These are phyloP conservation scores for Drosophila virilis DNA, from an alignment of 1,140 invertebrate species.

Conservation along the genomic window DNA sequence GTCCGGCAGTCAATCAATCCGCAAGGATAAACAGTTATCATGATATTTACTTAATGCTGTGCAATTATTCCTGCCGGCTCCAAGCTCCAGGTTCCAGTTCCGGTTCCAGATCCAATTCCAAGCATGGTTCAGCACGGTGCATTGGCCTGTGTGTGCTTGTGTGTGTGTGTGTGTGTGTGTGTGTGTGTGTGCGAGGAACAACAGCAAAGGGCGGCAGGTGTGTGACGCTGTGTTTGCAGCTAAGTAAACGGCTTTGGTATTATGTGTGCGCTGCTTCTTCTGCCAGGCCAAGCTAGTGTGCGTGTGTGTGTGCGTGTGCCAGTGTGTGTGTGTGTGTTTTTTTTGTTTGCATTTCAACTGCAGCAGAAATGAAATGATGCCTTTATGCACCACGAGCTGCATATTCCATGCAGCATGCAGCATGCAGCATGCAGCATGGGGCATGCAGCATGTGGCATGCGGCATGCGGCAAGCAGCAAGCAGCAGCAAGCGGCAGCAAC, in stretches of 20 bases:
- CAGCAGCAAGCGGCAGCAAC: not conserved
- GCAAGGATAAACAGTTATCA: no score
- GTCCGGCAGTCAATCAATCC: no score
- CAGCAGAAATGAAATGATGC: constrained; percentile 1
- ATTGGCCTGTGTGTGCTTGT: constrained; percentile 26
- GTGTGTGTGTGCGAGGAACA: constrained; percentile 19
- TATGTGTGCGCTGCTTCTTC: not conserved
- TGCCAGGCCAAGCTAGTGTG: not conserved
- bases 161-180: constrained; percentile 2
- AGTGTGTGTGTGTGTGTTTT: constrained; percentile 10
- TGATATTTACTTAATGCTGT: not conserved
- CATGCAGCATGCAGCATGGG: not conserved
- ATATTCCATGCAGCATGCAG: not conserved
- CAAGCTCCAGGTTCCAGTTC: not conserved
- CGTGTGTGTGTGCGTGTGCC: not conserved
- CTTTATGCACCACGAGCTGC: not conserved
- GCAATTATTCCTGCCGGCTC: no score
- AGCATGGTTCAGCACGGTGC: constrained; percentile 28
- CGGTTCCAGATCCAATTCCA: not conserved
- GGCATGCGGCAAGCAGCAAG: no score
- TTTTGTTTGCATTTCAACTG: constrained; percentile 40
- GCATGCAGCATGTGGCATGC: not conserved
- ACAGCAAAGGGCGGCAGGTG: constrained; percentile 44
- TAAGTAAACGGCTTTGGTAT: constrained; percentile 47
- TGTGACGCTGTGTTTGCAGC: constrained; percentile 37